Base-by-base conservation (phyloP, 2,888 invertebrate species). In the Norana najaformis region DNA sequence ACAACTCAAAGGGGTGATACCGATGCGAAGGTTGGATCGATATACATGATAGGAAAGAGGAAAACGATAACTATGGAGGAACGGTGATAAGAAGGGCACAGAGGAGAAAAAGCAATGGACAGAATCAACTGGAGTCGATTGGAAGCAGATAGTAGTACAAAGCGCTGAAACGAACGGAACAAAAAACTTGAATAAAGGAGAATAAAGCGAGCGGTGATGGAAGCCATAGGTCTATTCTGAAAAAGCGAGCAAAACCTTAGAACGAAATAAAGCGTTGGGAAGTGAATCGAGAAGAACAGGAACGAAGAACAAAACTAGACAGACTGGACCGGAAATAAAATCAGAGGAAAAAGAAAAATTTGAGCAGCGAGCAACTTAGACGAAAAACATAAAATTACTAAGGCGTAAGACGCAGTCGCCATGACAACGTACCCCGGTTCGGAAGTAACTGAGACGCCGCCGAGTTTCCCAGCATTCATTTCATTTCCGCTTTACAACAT, bases 341-440 rank as follows among this genome's bases (percentile, higher is more conserved):
- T 69, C 69, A 69, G 3, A 69, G 69, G 69, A 5, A n/a, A n/a
- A 69, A n/a, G 69, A 69, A 69, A 30, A 69, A 69, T n/a, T 30
- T 11, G 69, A 69, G 69, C 69, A 69, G 30, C n/a, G 69, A 47
- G 47, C n/a, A 47, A 47, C 4, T 47, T 30, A 69, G 69, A 69
- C 69, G 69, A 69, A 69, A 69, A 69, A n/a, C 69, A n/a, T 30
- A 69, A 69, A 69, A 69, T 69, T 69, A 69, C n/a, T 69, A 69
- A 69, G 69, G n/a, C 69, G 30, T 69, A n/a, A 30, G 69, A 69
- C n/a, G 47, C 4, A n/a, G 69, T 69, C 6, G 69, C 69, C 69
- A 69, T 69, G 69, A n/a, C 30, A 69, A 69, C 69, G n/a, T 8
- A 69, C 69, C n/a, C 16, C 69, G 69, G n/a, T 30, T 69, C 2